Conservation (phyloP, 2,113 vertebrate genomes). For the Isurus oxyrinchus region DNA sequence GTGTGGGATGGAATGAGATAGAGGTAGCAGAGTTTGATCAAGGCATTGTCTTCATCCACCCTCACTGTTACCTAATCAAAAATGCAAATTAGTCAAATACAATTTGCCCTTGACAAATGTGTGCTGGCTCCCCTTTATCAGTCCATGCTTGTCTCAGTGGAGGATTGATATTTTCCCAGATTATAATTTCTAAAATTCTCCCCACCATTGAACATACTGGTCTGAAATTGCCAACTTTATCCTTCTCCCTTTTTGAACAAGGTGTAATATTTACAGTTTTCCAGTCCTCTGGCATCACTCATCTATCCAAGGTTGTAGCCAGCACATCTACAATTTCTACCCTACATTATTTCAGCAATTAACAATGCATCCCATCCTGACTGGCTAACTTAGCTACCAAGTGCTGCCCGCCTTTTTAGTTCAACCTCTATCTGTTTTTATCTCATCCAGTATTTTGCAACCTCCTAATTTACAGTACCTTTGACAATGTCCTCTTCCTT, state of each 20-base stretch:
- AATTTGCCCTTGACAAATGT: not conserved
- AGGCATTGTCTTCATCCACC: not conserved
- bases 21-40: no score
- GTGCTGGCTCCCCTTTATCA: not conserved
- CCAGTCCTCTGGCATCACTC: not conserved
- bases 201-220: not conserved
- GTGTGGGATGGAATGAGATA: not conserved
- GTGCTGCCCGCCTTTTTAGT: not conserved
- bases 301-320: not conserved
- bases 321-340: not conserved
- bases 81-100: not conserved
- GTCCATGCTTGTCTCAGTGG: not conserved
- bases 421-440: not conserved
- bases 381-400: not conserved
- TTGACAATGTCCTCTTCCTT: not conserved
- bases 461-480: not conserved
- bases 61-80: not conserved
- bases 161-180: not conserved
- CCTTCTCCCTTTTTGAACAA: not conserved
- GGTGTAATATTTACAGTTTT: not conserved
- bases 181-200: not conserved
- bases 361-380: not conserved
- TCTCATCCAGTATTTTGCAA: not conserved
- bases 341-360: not conserved
- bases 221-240: not conserved